Evolutionary conservation across 2,888 invertebrate genomes (phyloP).

Genomic region (Caenorhabditis plicata): DNA sequence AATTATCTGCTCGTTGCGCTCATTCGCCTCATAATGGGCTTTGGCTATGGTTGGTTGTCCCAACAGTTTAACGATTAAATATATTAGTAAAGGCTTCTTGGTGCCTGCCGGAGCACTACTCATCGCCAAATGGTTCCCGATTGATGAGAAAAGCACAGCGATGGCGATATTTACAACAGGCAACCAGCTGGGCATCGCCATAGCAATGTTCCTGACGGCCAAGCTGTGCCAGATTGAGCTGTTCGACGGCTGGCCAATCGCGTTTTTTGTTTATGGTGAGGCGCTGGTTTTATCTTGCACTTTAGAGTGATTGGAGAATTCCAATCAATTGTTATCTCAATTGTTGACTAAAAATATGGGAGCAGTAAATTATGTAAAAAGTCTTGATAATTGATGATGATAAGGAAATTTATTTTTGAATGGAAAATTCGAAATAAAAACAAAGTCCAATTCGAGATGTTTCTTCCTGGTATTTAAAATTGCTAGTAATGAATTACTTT

Average conservation of each 20-base stretch:
- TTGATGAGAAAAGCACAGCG: slow-evolving; percentile 58
- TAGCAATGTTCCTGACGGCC: slow-evolving; percentile 57
- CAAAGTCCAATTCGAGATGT: no score
- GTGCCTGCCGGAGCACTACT: slow-evolving; percentile 55
- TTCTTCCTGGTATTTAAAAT: no score
- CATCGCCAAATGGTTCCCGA: slow-evolving; percentile 59
- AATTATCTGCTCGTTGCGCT: slow-evolving; percentile 29
- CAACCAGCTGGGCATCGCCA: slow-evolving; percentile 51
- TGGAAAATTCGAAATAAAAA: no score
- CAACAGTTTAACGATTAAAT: background rate
- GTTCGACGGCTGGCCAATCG: slow-evolving; percentile 58
- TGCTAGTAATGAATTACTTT: no score
- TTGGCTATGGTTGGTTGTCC: slow-evolving; percentile 49
- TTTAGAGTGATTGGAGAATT: no score
- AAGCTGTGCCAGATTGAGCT: slow-evolving; percentile 48
- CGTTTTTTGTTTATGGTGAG: slow-evolving; percentile 51
- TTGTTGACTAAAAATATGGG: no score
- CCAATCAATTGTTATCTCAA: no score
- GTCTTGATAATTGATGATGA: no score
- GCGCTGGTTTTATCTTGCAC: no score
- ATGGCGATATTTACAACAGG: slow-evolving; percentile 64
- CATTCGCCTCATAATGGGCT: slow-evolving; percentile 52
- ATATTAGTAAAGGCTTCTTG: slow-evolving; percentile 41
- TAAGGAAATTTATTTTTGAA: no score
- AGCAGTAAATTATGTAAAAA: no score